phyloP scores from a whole-genome alignment of 2,797 vertebrate species.

The Chrosomus eos region DNA sequence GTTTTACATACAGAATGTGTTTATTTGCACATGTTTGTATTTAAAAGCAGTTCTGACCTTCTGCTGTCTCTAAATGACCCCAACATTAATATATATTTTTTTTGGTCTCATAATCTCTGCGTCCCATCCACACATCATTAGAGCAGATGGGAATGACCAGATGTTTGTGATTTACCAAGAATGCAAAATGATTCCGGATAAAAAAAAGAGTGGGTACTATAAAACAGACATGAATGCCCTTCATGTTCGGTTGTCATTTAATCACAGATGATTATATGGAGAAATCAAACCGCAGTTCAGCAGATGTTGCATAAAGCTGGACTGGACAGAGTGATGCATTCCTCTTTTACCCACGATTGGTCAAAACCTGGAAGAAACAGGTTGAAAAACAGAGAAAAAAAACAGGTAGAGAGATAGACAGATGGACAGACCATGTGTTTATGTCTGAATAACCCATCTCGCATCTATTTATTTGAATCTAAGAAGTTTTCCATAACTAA shows the following conservation, averaged over 20 bases:
- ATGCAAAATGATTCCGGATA: slow-evolving; percentile 73
- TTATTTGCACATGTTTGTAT: not conserved
- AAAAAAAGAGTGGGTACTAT: slow-evolving; percentile 42
- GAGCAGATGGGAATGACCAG: slow-evolving; percentile 74
- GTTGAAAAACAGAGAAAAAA: not conserved
- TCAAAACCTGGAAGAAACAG: not conserved
- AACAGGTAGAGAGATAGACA: not conserved
- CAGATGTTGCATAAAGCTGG: slow-evolving; percentile 74
- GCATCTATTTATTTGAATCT: too few species aligned
- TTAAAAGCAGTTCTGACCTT: slow-evolving; percentile 48
- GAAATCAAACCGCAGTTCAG: slow-evolving; percentile 65
- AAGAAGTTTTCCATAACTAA: too few species aligned
- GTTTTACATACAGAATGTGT: not conserved
- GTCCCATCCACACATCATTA: slow-evolving; percentile 62
- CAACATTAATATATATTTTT: slow-evolving; percentile 60
- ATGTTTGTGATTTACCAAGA: slow-evolving; percentile 77
- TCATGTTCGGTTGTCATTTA: slow-evolving; percentile 65
- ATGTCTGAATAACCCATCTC: slow-evolving; percentile 11
- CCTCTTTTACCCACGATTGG: not conserved
- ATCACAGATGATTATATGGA: slow-evolving; percentile 64
- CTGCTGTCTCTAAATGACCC: slow-evolving; percentile 58
- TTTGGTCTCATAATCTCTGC: slow-evolving; percentile 66
- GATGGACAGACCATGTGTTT: not conserved
- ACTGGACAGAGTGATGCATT: slow-evolving; percentile 53
- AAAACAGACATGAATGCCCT: slow-evolving; percentile 66